Evolutionary conservation across 2,888 invertebrate genomes (phyloP).

Genomic region (Hypercompe scribonia): DNA sequence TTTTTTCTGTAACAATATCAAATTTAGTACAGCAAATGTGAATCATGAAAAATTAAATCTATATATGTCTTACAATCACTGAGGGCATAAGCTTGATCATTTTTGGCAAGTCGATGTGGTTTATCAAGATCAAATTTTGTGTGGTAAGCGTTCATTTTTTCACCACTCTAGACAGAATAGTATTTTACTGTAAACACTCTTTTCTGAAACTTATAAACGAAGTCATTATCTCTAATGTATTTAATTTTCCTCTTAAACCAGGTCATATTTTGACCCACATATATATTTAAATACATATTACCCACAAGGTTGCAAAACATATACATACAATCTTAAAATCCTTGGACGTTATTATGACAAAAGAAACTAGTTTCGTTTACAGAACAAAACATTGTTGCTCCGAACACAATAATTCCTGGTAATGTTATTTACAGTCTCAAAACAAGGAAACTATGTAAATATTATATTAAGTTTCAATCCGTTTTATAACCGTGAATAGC

Average conservation of each 20-base stretch:
- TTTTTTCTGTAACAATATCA: constrained; percentile 66
- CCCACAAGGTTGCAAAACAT: neutral
- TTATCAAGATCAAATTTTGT: too few relatives aligned
- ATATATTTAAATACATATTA: too few relatives aligned
- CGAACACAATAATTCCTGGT: constrained; percentile 19
- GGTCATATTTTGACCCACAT: constrained; percentile 7
- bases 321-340: neutral
- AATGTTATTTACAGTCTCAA: constrained; percentile 25
- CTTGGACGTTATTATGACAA: constrained; percentile 4
- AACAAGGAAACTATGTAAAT: constrained; percentile 30
- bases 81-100: too few relatives aligned
- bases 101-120: neutral
- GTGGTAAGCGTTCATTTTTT: too few relatives aligned
- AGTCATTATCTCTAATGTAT: neutral
- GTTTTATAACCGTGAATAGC: neutral
- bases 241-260: constrained; percentile 13
- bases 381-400: constrained; percentile 31
- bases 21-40: neutral
- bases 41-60: neutral
- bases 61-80: neutral
- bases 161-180: neutral
- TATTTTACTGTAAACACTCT: neutral
- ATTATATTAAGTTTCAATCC: constrained; percentile 6
- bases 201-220: neutral
- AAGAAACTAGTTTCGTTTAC: neutral